A percentile compares a stretch with the other conserved stretches of the same genome.
phyloP scores from a whole-genome alignment of 2,888 invertebrate species.

The Arctia plantaginis region DNA sequence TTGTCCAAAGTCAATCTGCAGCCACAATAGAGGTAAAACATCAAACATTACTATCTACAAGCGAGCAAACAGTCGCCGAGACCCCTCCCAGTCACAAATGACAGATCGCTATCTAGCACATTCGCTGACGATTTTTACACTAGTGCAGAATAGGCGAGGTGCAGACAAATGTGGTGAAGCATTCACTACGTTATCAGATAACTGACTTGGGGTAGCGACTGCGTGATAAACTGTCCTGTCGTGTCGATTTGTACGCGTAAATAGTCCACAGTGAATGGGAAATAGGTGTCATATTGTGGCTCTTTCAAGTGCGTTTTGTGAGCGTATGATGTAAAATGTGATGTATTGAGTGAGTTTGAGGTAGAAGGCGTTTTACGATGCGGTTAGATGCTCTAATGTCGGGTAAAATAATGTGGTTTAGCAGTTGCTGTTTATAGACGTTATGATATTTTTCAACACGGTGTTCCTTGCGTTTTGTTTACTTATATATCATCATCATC shows the following conservation, averaged over 20 bases:
- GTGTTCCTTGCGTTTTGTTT: background rate
- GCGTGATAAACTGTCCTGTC: constrained; percentile 77
- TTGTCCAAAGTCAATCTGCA: constrained; percentile 27
- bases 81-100: constrained; percentile 71
- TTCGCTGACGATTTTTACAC: constrained; percentile 85
- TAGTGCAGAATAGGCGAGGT: constrained; percentile 79
- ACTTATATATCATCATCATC: background rate
- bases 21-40: constrained; percentile 34
- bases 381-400: constrained; percentile 24
- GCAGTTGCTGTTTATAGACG: constrained; percentile 14
- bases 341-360: constrained; percentile 33
- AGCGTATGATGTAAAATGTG: constrained; percentile 40
- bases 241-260: constrained; percentile 81
- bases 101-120: constrained; percentile 82
- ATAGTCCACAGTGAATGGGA: constrained; percentile 80
- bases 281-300: constrained; percentile 74
- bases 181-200: constrained; percentile 84
- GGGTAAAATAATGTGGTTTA: constrained; percentile 20
- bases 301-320: constrained; percentile 64
- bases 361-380: constrained; percentile 31
- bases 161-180: constrained; percentile 81
- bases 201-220: constrained; percentile 79
- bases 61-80: constrained; percentile 56
- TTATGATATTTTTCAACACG: constrained; percentile 10
- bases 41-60: constrained; percentile 36